Percentiles rank a stretch among this genome's conserved stretches.
phyloP scores from a whole-genome alignment of 2,888 invertebrate species.

The Exephanes ischioxanthus region DNA sequence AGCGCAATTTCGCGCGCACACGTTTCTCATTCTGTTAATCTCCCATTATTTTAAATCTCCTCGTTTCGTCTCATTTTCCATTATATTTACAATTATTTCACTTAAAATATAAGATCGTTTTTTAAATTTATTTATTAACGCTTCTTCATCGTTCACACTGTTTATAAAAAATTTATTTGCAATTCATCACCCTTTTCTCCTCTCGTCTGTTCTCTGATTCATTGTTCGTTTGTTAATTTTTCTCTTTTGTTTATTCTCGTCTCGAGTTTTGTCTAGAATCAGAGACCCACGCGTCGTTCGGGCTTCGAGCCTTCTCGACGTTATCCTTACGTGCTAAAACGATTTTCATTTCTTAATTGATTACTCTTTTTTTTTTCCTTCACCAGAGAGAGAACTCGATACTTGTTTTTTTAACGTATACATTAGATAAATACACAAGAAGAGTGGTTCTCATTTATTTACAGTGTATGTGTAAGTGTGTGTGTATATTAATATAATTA shows the following conservation, averaged over 20 bases:
- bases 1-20: conserved; percentile 29
- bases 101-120: conserved; percentile 28
- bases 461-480: conserved; percentile 38
- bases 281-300: conserved; percentile 1
- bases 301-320: conserved; percentile 42
- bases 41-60: conserved; percentile 1
- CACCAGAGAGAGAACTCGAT: conserved; percentile 42
- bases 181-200: conserved; percentile 48
- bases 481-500: conserved; percentile 42
- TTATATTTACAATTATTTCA: conserved; percentile 45
- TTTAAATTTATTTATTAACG: conserved; percentile 48
- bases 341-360: conserved; percentile 46
- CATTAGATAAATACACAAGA: conserved; percentile 62
- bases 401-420: conserved; percentile 58
- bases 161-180: conserved; percentile 73
- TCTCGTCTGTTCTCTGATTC: conserved; percentile 25
- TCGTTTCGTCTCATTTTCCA: conserved; percentile 26
- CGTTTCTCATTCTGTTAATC: conserved; percentile 12
- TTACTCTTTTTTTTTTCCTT: conserved; percentile 44
- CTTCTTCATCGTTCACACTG: conserved; percentile 64
- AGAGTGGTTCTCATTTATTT: conserved; percentile 59
- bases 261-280: neutral
- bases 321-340: conserved; percentile 40
- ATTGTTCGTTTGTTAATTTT: conserved; percentile 19
- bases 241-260: conserved; percentile 13